These are phyloP conservation scores for Paramisgurnus dabryanus DNA, from an alignment of 2,113 vertebrate species.

Conservation along the genomic window DNA sequence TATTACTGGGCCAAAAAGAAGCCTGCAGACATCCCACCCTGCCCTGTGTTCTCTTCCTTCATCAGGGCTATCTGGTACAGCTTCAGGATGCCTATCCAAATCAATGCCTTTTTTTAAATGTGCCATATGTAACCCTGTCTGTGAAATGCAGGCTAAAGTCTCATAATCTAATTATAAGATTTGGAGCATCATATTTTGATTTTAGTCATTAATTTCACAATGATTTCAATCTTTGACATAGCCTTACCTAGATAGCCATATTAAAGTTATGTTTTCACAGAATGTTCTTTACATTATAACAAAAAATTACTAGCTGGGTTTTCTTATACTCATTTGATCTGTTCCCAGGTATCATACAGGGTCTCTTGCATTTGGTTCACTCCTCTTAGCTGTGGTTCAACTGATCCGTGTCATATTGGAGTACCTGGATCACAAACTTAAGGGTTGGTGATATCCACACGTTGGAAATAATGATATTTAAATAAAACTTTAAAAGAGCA, in stretches of 20 bases:
- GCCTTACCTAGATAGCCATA: too few species aligned
- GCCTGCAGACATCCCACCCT: slow-evolving; percentile 83
- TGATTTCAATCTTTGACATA: too few species aligned
- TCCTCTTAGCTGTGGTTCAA: slow-evolving; percentile 85
- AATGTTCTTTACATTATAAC: too few species aligned
- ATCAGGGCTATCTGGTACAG: slow-evolving; percentile 82
- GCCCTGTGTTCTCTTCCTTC: slow-evolving; percentile 83
- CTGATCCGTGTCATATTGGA: slow-evolving; percentile 81
- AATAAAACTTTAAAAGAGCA: too few species aligned
- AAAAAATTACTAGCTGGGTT: background rate
- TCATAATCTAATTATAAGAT: too few species aligned
- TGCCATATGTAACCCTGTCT: too few species aligned
- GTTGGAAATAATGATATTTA: too few species aligned
- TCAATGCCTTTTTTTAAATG: background rate
- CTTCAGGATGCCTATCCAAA: background rate
- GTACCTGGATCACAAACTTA: slow-evolving; percentile 86
- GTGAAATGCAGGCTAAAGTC: too few species aligned
- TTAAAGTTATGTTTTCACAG: too few species aligned
- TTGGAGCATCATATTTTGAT: too few species aligned
- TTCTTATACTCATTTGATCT: background rate
- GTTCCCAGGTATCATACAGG: slow-evolving; percentile 87
- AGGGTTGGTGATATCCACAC: slow-evolving; percentile 70
- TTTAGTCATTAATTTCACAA: too few species aligned
- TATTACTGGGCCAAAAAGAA: slow-evolving; percentile 92
- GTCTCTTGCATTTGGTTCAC: slow-evolving; percentile 88